Base-by-base conservation (phyloP, 2,797 vertebrate species). In the Amazona finschi region DNA sequence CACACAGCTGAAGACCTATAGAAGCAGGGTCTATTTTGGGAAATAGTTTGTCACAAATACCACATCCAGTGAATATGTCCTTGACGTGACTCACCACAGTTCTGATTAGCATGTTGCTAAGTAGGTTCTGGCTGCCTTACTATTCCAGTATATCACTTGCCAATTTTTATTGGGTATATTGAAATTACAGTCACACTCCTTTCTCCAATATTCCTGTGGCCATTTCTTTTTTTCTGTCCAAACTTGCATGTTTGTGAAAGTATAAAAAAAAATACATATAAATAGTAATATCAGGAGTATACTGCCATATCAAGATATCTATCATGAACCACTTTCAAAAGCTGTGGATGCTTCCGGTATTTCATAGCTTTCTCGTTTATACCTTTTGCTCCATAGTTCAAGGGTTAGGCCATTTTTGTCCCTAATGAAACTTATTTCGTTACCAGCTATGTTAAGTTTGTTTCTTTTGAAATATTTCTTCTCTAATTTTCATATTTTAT, bases 71-170 rank as follows among this genome's bases (percentile, higher is more conserved):
- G 87, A 91, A 66, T 92, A 73, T 78, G 79, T 93, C 89, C 92
- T 94, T 91, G 91, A 90, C 70, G 67, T 94, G 94, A 93, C 83
- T 96, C 94, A 94, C 70, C 67, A 78, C 38, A 30, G 39, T 85
- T 94, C 87, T 94, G 89, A 87, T 93, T 92, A 92, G 73, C 83
- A 60, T 86, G 85, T 93, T 95, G 66, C 73, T 94, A 85, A 86
- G 94, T 94, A 92, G 66, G 61, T 92, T 78, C 49, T 96, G 85
- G 82, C 50, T 95, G 92, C 73, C 62, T 94, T 90, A 69, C 46
- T 91, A 50, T 84, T 86, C 15, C 24, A 53, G 3, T 85, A 33
- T 73, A 74, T 76, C 86, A 83, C 62, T 91, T 94, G 82, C 76
- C 93, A 87, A 61, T 80, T 92, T 89, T 65, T 93, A 15, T 89